Conservation (phyloP, 2,113 vertebrate genomes). For the Vanacampus margaritifer region DNA sequence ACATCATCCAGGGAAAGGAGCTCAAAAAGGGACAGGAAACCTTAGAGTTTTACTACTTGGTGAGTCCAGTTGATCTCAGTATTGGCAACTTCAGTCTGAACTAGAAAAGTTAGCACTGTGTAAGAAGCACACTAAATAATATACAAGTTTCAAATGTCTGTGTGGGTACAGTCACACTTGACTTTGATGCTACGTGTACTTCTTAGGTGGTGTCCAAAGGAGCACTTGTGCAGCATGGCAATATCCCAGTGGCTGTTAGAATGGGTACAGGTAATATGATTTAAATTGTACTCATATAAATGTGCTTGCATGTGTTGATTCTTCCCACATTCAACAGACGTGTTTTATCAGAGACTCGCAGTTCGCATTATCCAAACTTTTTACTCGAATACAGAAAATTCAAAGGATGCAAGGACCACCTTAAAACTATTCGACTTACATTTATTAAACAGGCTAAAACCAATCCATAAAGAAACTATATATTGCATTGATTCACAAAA, state of each 20-base stretch:
- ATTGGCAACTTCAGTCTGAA: background rate
- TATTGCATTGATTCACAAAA: no score
- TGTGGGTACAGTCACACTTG: background rate
- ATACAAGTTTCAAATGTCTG: background rate
- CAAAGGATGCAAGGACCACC: no score
- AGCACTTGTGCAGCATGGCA: slow-evolving; percentile 46
- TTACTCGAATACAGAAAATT: no score
- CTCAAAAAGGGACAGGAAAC: slow-evolving; percentile 41
- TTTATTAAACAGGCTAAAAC: no score
- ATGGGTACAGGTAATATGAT: slow-evolving; percentile 46
- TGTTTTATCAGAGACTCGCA: background rate
- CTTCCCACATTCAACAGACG: no score
- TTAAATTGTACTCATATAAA: background rate
- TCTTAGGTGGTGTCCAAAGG: slow-evolving; percentile 70
- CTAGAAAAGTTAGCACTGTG: background rate
- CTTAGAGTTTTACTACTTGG: slow-evolving; percentile 66
- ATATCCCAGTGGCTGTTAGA: slow-evolving; percentile 37
- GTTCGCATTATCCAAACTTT: no score
- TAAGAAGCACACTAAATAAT: background rate
- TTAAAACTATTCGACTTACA: no score
- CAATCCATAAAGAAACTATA: no score
- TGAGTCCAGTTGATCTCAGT: slow-evolving; percentile 26
- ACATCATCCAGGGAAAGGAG: slow-evolving; percentile 63
- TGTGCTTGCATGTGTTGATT: background rate
- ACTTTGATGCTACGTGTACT: slow-evolving; percentile 2